phyloP scores from a whole-genome alignment of 2,888 invertebrate genomes.

The Gandaritis pyraliata region DNA sequence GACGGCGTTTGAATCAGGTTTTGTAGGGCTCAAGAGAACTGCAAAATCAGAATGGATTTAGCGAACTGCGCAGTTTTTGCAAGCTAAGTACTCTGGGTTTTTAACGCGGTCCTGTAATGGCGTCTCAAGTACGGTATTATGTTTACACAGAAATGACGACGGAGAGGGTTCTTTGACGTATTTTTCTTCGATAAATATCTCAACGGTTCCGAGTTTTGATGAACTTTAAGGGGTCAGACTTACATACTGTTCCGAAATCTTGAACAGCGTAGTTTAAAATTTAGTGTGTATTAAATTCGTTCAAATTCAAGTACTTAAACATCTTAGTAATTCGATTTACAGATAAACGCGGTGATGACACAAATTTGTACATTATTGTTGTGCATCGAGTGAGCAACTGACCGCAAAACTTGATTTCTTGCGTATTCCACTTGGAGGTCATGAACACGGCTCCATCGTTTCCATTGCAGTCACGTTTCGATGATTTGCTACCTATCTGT shows the following conservation, averaged over 20 bases:
- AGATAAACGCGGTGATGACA: constrained; percentile 50
- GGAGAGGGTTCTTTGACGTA: constrained; percentile 13
- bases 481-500: constrained; percentile 35
- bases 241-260: not conserved
- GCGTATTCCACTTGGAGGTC: constrained; percentile 44
- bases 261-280: not conserved
- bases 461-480: constrained; percentile 40
- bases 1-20: constrained; percentile 18
- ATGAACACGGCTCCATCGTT: constrained; percentile 39
- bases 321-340: constrained; percentile 28
- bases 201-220: not conserved
- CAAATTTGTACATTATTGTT: constrained; percentile 51
- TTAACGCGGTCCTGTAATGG: constrained; percentile 22
- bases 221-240: not conserved
- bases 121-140: constrained; percentile 32
- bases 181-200: not conserved
- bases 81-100: constrained; percentile 13
- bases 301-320: constrained; percentile 5
- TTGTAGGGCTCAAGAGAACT: not conserved
- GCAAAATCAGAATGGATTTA: constrained; percentile 13
- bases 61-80: constrained; percentile 29
- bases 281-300: not conserved
- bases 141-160: constrained; percentile 23
- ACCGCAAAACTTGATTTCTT: constrained; percentile 50
- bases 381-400: constrained; percentile 47